These are phyloP conservation scores for Euura lappo DNA, from an alignment of 1,140 invertebrate species.

Conservation along the genomic window DNA sequence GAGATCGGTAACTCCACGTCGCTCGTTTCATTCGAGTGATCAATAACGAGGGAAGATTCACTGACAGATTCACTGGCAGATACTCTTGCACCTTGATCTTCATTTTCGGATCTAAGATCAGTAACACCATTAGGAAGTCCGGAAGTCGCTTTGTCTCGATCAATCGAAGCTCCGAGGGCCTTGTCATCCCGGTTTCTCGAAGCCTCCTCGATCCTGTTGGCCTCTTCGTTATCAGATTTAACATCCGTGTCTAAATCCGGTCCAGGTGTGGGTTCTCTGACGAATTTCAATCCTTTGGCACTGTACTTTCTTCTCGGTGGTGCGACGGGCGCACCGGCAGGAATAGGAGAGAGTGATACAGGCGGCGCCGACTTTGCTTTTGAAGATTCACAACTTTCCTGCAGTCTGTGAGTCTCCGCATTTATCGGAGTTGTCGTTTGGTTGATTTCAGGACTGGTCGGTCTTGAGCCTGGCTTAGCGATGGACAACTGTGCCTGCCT, in stretches of 20 bases:
- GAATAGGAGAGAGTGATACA: constrained; percentile 2
- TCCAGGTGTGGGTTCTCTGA: constrained; percentile 48
- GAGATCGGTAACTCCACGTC: background rate
- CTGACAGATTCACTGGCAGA: background rate
- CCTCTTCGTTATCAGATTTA: constrained; percentile 1
- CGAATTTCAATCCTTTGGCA: constrained; percentile 42
- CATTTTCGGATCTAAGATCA: background rate
- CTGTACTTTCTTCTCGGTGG: constrained; percentile 41
- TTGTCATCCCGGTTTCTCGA: background rate
- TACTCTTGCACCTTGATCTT: background rate
- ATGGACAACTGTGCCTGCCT: background rate
- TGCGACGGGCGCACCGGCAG: background rate
- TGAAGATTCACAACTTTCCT: constrained; percentile 37
- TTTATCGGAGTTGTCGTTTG: constrained; percentile 39
- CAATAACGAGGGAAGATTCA: background rate
- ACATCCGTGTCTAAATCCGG: constrained; percentile 35
- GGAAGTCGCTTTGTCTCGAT: background rate
- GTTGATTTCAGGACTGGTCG: constrained; percentile 34
- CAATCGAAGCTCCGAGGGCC: background rate
- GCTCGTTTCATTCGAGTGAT: background rate
- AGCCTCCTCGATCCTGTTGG: background rate
- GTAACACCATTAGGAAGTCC: background rate
- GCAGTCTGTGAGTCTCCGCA: constrained; percentile 33
- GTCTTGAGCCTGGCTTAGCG: constrained; percentile 12
- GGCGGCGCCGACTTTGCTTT: constrained; percentile 26